These are phyloP conservation scores for Caradrina kadenii DNA, from an alignment of 2,888 invertebrate species.

Conservation along the genomic window DNA sequence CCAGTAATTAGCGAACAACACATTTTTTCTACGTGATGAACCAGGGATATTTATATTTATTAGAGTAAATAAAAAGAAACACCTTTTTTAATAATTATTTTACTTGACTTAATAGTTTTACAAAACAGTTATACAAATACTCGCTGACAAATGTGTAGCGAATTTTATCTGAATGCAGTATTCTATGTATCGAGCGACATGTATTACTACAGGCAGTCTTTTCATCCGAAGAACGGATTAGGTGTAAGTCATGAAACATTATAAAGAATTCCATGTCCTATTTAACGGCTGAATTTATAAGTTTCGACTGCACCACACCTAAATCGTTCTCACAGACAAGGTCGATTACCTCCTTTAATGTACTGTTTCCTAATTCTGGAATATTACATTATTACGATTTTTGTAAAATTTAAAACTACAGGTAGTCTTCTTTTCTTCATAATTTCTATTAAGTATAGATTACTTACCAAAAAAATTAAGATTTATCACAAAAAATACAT, in stretches of 20 bases:
- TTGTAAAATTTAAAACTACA: conserved; percentile 64
- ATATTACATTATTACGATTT: conserved; percentile 57
- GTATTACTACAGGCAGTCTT: conserved; percentile 45
- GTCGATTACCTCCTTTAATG: conserved; percentile 28
- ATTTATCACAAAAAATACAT: conserved; percentile 71
- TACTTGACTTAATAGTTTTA: conserved; percentile 84
- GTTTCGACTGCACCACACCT: conserved; percentile 29
- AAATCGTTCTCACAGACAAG: conserved; percentile 50
- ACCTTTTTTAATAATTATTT: conserved; percentile 73
- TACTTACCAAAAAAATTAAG: conserved; percentile 64
- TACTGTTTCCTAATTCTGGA: conserved; percentile 47
- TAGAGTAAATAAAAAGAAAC: conserved; percentile 50
- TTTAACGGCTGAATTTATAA: conserved; percentile 18
- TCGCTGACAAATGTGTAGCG: conserved; percentile 84
- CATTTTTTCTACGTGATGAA: neutral
- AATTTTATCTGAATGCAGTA: conserved; percentile 74
- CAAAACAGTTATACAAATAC: conserved; percentile 88
- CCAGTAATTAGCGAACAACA: no score
- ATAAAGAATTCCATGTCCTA: conserved; percentile 25
- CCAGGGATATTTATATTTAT: neutral
- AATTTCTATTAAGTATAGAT: conserved; percentile 60
- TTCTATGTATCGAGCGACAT: conserved; percentile 58
- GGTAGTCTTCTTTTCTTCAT: conserved; percentile 63
- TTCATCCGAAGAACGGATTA: conserved; percentile 45
- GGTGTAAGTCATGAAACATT: conserved; percentile 31